These are phyloP conservation scores for Manduca sexta DNA, from an alignment of 1,140 invertebrate genomes.

Conservation along the genomic window DNA sequence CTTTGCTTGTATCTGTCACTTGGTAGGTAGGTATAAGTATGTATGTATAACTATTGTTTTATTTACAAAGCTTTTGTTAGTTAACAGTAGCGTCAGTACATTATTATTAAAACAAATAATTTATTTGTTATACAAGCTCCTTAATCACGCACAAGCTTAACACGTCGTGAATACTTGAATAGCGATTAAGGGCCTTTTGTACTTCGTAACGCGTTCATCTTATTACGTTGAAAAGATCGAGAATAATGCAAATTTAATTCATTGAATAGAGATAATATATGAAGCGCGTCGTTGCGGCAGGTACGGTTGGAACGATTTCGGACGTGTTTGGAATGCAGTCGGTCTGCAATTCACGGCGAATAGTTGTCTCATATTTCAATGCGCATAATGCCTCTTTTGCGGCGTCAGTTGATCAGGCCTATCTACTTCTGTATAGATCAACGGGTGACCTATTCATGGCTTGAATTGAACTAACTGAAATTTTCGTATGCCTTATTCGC, in stretches of 20 bases:
- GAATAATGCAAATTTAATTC: conserved; percentile 14
- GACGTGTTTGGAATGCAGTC: conserved; percentile 10
- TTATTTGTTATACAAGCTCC: too few relatives aligned
- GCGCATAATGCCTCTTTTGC: not conserved
- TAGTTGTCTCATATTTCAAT: not conserved
- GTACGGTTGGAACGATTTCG: conserved; percentile 4
- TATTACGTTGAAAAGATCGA: conserved; percentile 8
- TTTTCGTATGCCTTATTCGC: too few relatives aligned
- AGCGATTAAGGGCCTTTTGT: conserved; percentile 10
- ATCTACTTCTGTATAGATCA: too few relatives aligned
- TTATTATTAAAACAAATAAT: too few relatives aligned
- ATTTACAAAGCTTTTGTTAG: too few relatives aligned
- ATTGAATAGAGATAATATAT: conserved; percentile 11
- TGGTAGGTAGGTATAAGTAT: too few relatives aligned
- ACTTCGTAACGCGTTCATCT: not conserved
- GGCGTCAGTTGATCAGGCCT: not conserved
- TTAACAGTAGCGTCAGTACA: too few relatives aligned
- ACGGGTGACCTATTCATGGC: too few relatives aligned
- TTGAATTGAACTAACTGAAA: too few relatives aligned
- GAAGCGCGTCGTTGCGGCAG: conserved; percentile 1
- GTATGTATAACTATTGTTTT: too few relatives aligned
- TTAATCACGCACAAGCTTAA: conserved; percentile 10
- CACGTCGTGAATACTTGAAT: conserved; percentile 4
- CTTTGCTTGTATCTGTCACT: too few relatives aligned
- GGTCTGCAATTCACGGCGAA: conserved; percentile 6